phyloP scores from a whole-genome alignment of 2,888 invertebrate species.

The Catocala fraxini region DNA sequence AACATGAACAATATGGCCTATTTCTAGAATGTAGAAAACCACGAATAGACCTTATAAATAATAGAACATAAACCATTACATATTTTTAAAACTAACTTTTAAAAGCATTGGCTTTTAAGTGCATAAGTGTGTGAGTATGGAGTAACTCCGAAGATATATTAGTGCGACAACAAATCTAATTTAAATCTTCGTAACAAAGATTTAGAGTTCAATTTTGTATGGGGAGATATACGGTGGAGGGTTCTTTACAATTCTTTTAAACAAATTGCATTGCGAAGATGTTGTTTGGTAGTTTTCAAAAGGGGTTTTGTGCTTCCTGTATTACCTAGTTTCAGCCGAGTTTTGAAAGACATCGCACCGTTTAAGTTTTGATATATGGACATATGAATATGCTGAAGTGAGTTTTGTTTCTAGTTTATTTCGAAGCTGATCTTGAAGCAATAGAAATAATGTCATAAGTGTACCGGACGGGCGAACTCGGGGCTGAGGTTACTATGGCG shows the following conservation, averaged over 20 bases:
- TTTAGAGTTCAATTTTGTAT: conserved; percentile 42
- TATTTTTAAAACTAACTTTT: conserved; percentile 30
- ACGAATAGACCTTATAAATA: conserved; percentile 1
- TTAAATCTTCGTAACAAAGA: conserved; percentile 31
- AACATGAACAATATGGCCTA: no score
- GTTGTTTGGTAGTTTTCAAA: conserved; percentile 62
- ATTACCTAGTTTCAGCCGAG: conserved; percentile 48
- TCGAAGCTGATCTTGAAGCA: conserved; percentile 1
- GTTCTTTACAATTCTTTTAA: conserved; percentile 65
- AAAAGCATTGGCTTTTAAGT: conserved; percentile 40
- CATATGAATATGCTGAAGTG: conserved; percentile 28
- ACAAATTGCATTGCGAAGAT: conserved; percentile 67
- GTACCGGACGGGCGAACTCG: no score
- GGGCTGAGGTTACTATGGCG: no score
- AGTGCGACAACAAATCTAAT: conserved; percentile 22
- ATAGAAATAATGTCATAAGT: background rate
- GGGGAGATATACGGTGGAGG: conserved; percentile 30
- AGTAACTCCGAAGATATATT: conserved; percentile 40
- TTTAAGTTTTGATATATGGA: conserved; percentile 51
- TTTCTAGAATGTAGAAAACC: background rate
- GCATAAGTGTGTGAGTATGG: conserved; percentile 34
- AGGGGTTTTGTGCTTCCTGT: conserved; percentile 51
- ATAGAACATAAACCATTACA: conserved; percentile 25
- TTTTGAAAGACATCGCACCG: conserved; percentile 50
- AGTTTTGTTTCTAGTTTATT: conserved; percentile 32